A percentile compares a stretch with the other conserved stretches of the same genome.
Evolutionary conservation across 2,888 invertebrate genomes (phyloP).

Genomic region (Ophion slaviceki): DNA sequence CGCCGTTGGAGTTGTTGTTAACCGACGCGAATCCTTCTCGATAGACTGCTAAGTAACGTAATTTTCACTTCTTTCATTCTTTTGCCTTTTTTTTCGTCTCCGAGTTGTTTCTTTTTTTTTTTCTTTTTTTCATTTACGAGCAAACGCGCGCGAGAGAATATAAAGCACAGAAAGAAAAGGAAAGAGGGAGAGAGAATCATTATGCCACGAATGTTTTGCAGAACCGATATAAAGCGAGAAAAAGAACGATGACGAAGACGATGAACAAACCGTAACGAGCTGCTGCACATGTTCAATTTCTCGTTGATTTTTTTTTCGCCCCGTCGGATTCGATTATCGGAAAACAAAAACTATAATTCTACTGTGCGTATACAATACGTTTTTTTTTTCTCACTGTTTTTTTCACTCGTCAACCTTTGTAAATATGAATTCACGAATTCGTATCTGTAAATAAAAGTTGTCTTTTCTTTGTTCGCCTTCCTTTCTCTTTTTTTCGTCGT

Average conservation of each 20-base stretch:
- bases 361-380: slow-evolving; percentile 48
- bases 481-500: slow-evolving; percentile 15
- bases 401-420: slow-evolving; percentile 48
- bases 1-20: slow-evolving; percentile 77
- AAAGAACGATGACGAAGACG: slow-evolving; percentile 10
- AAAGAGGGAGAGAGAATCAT: slow-evolving; percentile 33
- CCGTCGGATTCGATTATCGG: slow-evolving; percentile 9
- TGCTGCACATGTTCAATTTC: slow-evolving; percentile 59
- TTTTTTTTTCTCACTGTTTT: slow-evolving; percentile 6
- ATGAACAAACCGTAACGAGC: slow-evolving; percentile 50
- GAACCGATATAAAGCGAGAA: slow-evolving; percentile 63
- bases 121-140: slow-evolving; percentile 42
- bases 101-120: slow-evolving; percentile 61
- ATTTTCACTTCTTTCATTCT: slow-evolving; percentile 11
- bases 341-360: slow-evolving; percentile 16
- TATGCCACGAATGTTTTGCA: slow-evolving; percentile 68
- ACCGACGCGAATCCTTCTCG: slow-evolving; percentile 79
- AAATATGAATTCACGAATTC: slow-evolving; percentile 64
- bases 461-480: slow-evolving; percentile 35
- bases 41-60: slow-evolving; percentile 75
- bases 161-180: not conserved
- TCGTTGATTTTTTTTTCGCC: slow-evolving; percentile 24
- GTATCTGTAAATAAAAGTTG: slow-evolving; percentile 65
- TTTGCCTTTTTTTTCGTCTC: slow-evolving; percentile 52
- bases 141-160: slow-evolving; percentile 35